Evolutionary conservation across 2,113 vertebrate species (phyloP).

Genomic region (Takifugu flavidus): DNA sequence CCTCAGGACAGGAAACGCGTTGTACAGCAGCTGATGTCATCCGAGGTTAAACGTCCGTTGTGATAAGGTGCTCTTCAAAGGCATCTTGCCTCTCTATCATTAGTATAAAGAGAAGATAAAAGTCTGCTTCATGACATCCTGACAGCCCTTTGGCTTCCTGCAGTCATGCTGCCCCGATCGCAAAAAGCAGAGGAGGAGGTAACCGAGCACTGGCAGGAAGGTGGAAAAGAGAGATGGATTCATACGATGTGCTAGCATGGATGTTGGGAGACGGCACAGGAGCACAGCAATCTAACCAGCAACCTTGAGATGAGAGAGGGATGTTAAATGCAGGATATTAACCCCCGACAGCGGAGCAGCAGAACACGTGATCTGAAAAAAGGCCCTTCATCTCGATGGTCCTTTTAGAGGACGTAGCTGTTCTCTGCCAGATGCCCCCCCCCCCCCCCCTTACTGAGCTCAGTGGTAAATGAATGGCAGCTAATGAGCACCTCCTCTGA

Average conservation of each 20-base stretch:
- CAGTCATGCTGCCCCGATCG: conserved; percentile 6
- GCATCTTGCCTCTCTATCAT: conserved; percentile 36
- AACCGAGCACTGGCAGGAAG: not conserved
- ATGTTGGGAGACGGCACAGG: conserved; percentile 12
- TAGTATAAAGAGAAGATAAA: conserved; percentile 46
- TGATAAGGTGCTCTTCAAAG: conserved; percentile 64
- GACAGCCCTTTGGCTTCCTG: conserved; percentile 26
- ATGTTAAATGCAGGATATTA: conserved; percentile 39
- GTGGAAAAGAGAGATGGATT: not conserved
- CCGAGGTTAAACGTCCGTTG: conserved; percentile 58
- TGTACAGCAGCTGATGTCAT: conserved; percentile 57
- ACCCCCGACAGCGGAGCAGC: conserved; percentile 24
- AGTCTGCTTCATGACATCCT: conserved; percentile 24
- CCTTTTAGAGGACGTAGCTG: conserved; percentile 29
- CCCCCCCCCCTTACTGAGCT: conserved; percentile 49
- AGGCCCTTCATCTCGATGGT: conserved; percentile 19
- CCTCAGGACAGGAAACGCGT: conserved; percentile 52
- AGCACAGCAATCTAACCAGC: conserved; percentile 3
- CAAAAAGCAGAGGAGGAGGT: conserved; percentile 17
- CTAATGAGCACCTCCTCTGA: conserved; percentile 53
- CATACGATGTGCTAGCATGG: not conserved
- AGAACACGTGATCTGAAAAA: conserved; percentile 16
- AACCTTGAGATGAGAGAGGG: conserved; percentile 4
- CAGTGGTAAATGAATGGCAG: conserved; percentile 49
- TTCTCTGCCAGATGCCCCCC: conserved; percentile 34